A percentile compares a stretch with the other conserved stretches of the same genome.
Evolutionary conservation across 1,140 invertebrate species (phyloP).

Genomic region (Drosophila orena): DNA sequence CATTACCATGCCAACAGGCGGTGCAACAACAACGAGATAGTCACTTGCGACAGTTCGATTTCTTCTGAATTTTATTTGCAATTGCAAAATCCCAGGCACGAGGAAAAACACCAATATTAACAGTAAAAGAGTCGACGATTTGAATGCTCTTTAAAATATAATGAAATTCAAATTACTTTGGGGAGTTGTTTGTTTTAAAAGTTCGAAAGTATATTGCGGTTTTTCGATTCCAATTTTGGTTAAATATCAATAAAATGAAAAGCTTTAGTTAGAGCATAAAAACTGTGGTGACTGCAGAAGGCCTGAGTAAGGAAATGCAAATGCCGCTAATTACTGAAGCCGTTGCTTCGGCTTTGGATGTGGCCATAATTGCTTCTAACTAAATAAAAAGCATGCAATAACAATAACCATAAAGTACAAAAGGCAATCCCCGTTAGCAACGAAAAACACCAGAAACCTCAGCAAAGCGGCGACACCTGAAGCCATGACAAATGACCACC

Average conservation of each 20-base stretch:
- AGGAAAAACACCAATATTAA: conserved; percentile 18
- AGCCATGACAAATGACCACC: conserved; percentile 72
- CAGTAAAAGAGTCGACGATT: conserved; percentile 10
- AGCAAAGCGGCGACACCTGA: conserved; percentile 39
- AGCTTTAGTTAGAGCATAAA: conserved; percentile 8
- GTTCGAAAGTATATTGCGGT: not conserved
- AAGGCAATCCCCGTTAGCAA: conserved; percentile 50
- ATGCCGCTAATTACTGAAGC: conserved; percentile 73
- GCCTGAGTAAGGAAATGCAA: conserved; percentile 75
- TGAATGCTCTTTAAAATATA: conserved; percentile 6
- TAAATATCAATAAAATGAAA: no score
- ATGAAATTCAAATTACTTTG: not conserved
- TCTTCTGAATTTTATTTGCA: conserved; percentile 65
- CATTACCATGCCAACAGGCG: conserved; percentile 10
- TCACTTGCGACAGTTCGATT: conserved; percentile 63
- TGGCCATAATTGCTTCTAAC: conserved; percentile 76
- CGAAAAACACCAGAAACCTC: not conserved
- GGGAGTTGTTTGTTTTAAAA: no score
- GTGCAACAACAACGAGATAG: conserved; percentile 9
- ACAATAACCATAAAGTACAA: conserved; percentile 73
- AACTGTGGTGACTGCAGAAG: conserved; percentile 2
- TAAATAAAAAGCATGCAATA: conserved; percentile 72
- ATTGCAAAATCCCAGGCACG: conserved; percentile 63
- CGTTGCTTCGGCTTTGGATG: conserved; percentile 49
- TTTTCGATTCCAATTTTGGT: no score